These are phyloP conservation scores for Hoplostethus atlanticus DNA, from an alignment of 2,797 vertebrate species.

Conservation along the genomic window DNA sequence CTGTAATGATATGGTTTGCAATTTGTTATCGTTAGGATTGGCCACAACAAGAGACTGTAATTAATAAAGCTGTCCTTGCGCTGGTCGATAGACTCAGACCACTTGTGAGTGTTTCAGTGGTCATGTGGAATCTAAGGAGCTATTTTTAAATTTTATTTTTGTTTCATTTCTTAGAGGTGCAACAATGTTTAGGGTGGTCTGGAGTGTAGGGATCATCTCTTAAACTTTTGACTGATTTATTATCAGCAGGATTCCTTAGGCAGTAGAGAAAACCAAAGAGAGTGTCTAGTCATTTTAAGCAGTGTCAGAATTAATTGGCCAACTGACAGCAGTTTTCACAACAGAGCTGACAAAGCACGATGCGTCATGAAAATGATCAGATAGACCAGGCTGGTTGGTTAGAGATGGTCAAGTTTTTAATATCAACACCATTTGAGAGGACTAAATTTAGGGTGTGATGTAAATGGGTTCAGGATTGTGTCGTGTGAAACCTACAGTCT, in stretches of 20 bases:
- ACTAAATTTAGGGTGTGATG: not conserved
- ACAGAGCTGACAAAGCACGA: not conserved
- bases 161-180: not conserved
- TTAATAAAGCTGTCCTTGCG: not conserved
- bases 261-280: not conserved
- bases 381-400: not conserved
- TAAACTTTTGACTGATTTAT: not conserved
- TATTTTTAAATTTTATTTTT: not conserved
- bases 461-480: not conserved
- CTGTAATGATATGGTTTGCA: too few relatives aligned
- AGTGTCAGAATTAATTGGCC: not conserved
- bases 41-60: too few relatives aligned
- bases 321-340: not conserved
- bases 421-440: not conserved
- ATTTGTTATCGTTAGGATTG: too few relatives aligned
- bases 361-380: not conserved
- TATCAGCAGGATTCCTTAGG: not conserved
- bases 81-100: not conserved
- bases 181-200: not conserved
- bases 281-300: not conserved
- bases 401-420: not conserved
- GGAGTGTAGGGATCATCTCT: not conserved
- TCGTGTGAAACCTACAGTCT: not conserved
- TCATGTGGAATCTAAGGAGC: not conserved
- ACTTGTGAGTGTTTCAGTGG: not conserved